Evolutionary conservation across 64 coral and sea anemone genomes (phyloP).

Genomic region (Montipora efflorescens): DNA sequence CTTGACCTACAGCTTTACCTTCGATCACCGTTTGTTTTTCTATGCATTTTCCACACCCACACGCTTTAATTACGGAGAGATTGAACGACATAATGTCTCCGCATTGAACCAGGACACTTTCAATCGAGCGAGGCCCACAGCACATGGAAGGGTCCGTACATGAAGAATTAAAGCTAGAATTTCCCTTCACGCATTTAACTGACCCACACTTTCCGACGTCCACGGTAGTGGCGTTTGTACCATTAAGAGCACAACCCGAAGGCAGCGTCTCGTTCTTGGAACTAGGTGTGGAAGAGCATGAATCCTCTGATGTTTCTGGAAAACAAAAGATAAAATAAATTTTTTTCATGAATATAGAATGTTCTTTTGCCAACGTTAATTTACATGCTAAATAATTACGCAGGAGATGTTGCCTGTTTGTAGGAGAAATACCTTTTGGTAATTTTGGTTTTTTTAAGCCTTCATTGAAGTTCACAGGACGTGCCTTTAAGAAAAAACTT

Average conservation of each 20-base stretch:
- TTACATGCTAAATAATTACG: no score
- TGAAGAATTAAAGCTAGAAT: not conserved
- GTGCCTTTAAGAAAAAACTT: no score
- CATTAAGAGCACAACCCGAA: not conserved
- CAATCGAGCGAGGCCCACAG: not conserved
- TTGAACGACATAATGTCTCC: not conserved
- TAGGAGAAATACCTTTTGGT: no score
- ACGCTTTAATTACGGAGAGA: not conserved
- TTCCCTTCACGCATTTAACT: not conserved
- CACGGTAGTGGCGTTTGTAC: not conserved
- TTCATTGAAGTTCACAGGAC: no score
- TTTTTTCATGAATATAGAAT: not conserved
- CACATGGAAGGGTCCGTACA: not conserved
- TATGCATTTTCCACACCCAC: not conserved
- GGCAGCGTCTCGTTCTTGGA: constrained; percentile 6
- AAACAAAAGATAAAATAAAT: no score
- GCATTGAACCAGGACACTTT: not conserved
- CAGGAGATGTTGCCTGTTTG: no score
- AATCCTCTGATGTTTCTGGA: not conserved
- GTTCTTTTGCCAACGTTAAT: no score
- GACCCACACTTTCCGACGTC: constrained; percentile 3
- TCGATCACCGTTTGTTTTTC: not conserved
- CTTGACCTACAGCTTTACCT: not conserved
- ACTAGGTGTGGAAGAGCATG: not conserved
- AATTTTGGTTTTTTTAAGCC: no score